Base-by-base conservation (phyloP, 2,113 vertebrate genomes). In the Pipa parva region DNA sequence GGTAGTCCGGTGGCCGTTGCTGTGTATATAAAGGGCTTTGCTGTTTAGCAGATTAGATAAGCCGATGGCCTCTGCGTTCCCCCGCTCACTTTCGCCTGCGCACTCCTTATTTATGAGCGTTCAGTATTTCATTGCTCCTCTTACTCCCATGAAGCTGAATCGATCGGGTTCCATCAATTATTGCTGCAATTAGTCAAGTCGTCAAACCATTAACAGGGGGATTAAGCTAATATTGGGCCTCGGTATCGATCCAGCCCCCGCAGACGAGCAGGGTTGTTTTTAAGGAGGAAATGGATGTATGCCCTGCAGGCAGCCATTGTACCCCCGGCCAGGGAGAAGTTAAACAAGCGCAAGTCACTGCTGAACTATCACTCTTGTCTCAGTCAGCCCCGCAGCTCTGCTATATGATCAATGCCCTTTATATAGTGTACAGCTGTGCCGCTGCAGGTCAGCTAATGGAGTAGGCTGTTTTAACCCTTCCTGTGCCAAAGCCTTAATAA, bases 131-230 rank as follows among this genome's bases (percentile, higher is more conserved):
- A 92, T 95, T 89, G 90, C 89, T 85, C 79, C 87, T 49, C 70
- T 83, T 79, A 60, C 42, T 75, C 5, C 31, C 74, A 83, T 76
- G 81, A 78, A n/a, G 42, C 15, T 13, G 83, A 85, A 92, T 91
- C 84, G 89, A 97, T 94, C 91, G 51, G 82, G 76, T 83, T 87
- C 90, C 91, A 91, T 96, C 90, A 88, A 94, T 95, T 91, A 92
- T 93, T 89, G 85, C 79, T 64, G 87, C 87, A 87, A 95, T 95
- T 93, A 94, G 90, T 91, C 89, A 89, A 86, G 82, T 86, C 78
- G 74, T 80, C 80, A 76, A 58, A 81, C 61, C 77, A 77, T 83
- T 77, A 84, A 78, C 68, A 46, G 77, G 81, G 79, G 81, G 68
- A 80, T 83, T 80, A 72, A 73, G 72, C 73, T 80, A 60, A 83